These are phyloP conservation scores for Zootermopsis nevadensis DNA, from an alignment of 2,888 invertebrate species.

Conservation along the genomic window DNA sequence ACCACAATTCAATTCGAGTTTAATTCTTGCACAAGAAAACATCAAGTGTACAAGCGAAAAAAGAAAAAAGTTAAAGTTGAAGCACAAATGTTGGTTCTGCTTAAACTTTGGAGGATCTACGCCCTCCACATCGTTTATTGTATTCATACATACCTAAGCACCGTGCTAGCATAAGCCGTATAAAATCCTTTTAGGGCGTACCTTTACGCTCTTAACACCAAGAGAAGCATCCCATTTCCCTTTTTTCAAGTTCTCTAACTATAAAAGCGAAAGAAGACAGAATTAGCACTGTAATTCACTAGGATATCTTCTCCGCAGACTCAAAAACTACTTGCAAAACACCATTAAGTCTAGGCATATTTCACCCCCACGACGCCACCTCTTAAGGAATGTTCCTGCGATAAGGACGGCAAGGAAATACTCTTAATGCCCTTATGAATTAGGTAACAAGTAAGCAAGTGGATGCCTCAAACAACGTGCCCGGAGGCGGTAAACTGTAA, in stretches of 20 bases:
- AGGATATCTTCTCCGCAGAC: background rate
- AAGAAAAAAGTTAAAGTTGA: background rate
- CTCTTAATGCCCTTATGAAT: constrained; percentile 28
- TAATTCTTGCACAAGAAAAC: background rate
- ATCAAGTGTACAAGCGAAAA: background rate
- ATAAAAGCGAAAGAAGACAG: background rate
- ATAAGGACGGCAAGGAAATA: constrained; percentile 3
- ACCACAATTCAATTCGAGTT: background rate
- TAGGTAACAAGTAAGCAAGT: constrained; percentile 3
- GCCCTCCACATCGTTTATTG: background rate
- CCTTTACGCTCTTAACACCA: background rate
- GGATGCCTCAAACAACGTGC: background rate
- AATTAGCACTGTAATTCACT: constrained; percentile 23
- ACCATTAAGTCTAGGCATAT: constrained; percentile 24
- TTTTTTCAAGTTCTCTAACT: background rate
- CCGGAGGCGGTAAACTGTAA: background rate
- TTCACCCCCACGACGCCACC: background rate
- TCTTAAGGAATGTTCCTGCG: constrained; percentile 8
- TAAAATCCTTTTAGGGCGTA: background rate
- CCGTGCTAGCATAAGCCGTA: background rate
- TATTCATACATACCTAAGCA: background rate
- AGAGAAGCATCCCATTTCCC: background rate
- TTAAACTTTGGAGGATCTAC: background rate
- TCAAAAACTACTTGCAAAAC: constrained; percentile 20
- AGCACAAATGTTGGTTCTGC: background rate